Evolutionary conservation across 1,140 invertebrate species (phyloP), one percentile per base, ranked within the genome.

Genomic region (Psix sp.): DNA sequence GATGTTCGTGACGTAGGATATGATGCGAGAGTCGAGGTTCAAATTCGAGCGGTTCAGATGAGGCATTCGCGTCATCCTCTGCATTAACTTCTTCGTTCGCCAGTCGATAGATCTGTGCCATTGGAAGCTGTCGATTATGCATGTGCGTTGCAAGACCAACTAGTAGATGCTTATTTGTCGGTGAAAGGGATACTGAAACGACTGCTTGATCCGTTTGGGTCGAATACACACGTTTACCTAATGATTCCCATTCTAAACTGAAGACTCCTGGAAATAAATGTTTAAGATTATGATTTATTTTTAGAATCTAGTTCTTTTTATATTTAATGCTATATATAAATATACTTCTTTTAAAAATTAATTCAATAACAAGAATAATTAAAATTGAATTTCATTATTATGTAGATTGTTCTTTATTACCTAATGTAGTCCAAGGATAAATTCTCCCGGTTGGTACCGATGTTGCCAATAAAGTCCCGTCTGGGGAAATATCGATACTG

Each of bases 131-230:
- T 85, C 85, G 51, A 87, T 85, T 18, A 79, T 89, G 72, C 1
- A 80, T 48, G 20, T 76, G 65, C 21, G 93, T 91, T 40, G 92
- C 92, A 13, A 95, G 85, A 17, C 94, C 94, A 5, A 96, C 93
- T 18, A 95, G 86, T 3, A 96, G 87, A 86, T 95, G 93, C 10
- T 92, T 88, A 60, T 90, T 91, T 1, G 91, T 90, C 0, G 94
- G 94, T 2, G 94, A 95, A 26, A 96, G 87, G 51, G 93, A 93
- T 4, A 96, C 92, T 11, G 94, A 95, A 14, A 96, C 93, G 0
- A 93, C 94, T 78, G 91, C 91, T 52, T 94, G 91, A 74, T 93
- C 92, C 74, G 94, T 91, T 80, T 90, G 90, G 6, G 92, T 93
- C 2, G 91, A 92, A 83, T 92, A 94, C 11, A 95, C 87, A 82